Conservation (phyloP, 2,113 vertebrate species). For the Montifringilla adamsi region DNA sequence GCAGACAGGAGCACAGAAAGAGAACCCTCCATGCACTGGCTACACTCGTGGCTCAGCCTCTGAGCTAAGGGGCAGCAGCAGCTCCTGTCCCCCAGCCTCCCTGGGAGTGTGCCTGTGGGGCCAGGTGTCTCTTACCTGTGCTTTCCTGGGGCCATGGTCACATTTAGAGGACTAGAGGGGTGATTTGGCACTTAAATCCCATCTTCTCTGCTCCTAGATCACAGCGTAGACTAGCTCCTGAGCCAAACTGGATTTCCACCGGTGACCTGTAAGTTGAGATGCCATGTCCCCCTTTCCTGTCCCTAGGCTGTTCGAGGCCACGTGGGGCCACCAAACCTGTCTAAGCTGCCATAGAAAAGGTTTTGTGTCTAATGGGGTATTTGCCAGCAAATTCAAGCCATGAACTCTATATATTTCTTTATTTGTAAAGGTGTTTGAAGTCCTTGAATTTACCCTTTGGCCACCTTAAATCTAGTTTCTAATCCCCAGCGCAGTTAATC, state of each 20-base stretch:
- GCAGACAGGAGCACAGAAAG: neutral
- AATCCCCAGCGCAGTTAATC: neutral
- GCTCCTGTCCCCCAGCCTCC: neutral
- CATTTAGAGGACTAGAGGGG: rapidly evolving
- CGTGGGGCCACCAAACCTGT: neutral
- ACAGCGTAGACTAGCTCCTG: rapidly evolving
- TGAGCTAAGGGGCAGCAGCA: neutral
- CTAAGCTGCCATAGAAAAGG: neutral
- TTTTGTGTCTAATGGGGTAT: constrained; percentile 14
- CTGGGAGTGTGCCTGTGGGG: rapidly evolving
- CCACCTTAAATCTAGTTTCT: constrained; percentile 27
- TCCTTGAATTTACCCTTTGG: constrained; percentile 47
- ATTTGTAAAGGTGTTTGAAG: constrained; percentile 32
- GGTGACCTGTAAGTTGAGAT: constrained; percentile 30
- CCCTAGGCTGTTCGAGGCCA: neutral
- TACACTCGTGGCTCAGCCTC: neutral
- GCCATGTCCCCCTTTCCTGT: rapidly evolving
- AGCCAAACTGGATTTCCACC: constrained; percentile 30
- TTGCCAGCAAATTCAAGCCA: neutral
- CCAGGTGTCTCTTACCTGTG: rapidly evolving
- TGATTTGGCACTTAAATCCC: neutral
- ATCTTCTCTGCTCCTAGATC: neutral
- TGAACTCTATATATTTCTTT: neutral
- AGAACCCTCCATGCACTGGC: rapidly evolving
- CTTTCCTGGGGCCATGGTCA: rapidly evolving